These are phyloP conservation scores for Nansenia antarctica DNA, from an alignment of 2,113 vertebrate genomes.

Conservation along the genomic window DNA sequence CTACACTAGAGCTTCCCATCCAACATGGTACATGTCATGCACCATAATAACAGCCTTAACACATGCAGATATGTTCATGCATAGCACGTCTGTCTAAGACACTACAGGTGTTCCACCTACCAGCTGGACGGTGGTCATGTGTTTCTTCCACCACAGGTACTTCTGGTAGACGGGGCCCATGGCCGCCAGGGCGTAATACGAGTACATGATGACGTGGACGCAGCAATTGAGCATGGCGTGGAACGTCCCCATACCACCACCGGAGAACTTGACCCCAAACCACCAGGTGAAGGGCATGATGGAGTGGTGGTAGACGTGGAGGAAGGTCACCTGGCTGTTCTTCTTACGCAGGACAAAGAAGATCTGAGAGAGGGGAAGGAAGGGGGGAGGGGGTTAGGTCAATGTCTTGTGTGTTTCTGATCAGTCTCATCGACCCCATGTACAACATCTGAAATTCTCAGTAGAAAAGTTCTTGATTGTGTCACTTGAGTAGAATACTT, in stretches of 20 bases:
- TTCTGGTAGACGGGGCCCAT: conserved; percentile 84
- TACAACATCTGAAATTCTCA: too few relatives aligned
- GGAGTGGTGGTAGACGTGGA: conserved; percentile 88
- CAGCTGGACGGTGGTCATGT: conserved; percentile 86
- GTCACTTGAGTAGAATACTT: conserved; percentile 62
- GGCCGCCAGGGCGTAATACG: conserved; percentile 84
- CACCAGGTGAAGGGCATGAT: conserved; percentile 92
- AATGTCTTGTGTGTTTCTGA: too few relatives aligned
- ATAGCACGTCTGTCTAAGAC: too few relatives aligned
- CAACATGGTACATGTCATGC: too few relatives aligned
- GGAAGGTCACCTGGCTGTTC: conserved; percentile 86
- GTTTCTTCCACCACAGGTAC: conserved; percentile 90
- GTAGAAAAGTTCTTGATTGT: too few relatives aligned
- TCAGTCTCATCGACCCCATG: too few relatives aligned
- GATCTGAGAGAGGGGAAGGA: conserved; percentile 77
- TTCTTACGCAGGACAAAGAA: conserved; percentile 91
- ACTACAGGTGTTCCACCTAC: conserved; percentile 68
- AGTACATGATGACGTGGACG: conserved; percentile 86
- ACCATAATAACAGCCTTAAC: too few relatives aligned
- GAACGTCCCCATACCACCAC: conserved; percentile 88
- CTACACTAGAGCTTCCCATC: too few relatives aligned
- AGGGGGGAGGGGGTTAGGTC: too few relatives aligned
- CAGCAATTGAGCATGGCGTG: conserved; percentile 81
- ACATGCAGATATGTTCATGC: too few relatives aligned
- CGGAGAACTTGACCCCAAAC: conserved; percentile 81